Base-by-base conservation (phyloP, 2,888 invertebrate species). In the Biston betularia region DNA sequence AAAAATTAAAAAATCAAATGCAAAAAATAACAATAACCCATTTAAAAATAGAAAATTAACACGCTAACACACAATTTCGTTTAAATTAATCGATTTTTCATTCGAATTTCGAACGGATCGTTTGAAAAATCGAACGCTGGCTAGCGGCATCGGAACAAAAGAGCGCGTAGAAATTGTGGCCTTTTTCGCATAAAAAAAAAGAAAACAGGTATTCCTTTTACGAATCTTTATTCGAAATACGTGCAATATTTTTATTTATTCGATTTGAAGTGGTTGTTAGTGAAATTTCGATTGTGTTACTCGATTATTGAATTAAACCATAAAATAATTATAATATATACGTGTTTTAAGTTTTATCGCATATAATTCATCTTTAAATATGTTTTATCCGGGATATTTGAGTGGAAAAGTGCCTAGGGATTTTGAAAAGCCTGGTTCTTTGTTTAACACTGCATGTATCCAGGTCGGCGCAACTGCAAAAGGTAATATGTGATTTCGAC, bases 101-200 rank as follows among this genome's bases (percentile, higher is more conserved):
- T 66, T 68, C 56, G 69, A 74, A 72, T 68, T 74, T 70, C 40
- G 63, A 66, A 65, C 48, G 35, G 63, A 62, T 50, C 35, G 52
- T 74, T 72, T 68, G 73, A 74, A 73, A 63, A 74, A 74, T 75
- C 75, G 77, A 77, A 77, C 73, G 69, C 65, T 69, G 68, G 71
- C 74, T 71, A 70, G 69, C 73, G 73, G 73, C 67, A 64, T 68
- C 76, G 70, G 78, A 82, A 84, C 83, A 84, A 84, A 84, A 84
- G 82, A 82, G 71, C 80, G 81, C 81, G 81, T 75, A 76, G 75
- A 76, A 74, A 75, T 80, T 81, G 81, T 81, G 82, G 83, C 81
- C 79, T 81, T 84, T 77, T 80, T 78, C 75, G 70, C 56, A 73
- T 77, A 78, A 60, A 60, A 61, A 65, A 60, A 61, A 35, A 34